These are phyloP conservation scores for Ellobius talpinus DNA, from an alignment of 2,113 vertebrate species.

Conservation along the genomic window DNA sequence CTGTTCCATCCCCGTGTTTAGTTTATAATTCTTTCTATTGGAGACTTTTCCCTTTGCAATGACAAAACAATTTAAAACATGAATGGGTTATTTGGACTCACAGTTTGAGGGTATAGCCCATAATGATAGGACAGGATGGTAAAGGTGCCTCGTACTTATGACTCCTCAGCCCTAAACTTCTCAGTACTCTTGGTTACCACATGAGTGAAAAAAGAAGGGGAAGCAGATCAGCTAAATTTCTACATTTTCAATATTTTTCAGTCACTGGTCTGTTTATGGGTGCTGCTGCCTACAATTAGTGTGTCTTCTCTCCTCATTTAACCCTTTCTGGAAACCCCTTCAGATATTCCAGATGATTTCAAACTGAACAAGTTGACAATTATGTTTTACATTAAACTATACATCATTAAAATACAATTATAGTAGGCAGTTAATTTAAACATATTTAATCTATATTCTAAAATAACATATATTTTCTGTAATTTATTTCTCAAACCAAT, in stretches of 20 bases:
- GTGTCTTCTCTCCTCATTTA: background rate
- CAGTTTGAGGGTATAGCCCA: background rate
- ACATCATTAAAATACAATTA: background rate
- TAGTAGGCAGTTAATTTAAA: background rate
- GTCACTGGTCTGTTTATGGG: background rate
- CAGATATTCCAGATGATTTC: background rate
- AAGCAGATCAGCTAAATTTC: background rate
- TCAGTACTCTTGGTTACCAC: background rate
- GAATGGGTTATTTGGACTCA: background rate
- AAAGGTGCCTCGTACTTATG: fast-evolving
- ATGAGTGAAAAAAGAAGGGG: background rate
- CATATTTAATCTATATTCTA: background rate
- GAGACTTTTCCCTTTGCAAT: background rate
- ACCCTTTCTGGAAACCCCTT: background rate
- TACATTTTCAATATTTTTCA: background rate
- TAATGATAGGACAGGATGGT: too few relatives aligned
- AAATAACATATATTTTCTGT: background rate
- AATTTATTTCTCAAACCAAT: too few relatives aligned
- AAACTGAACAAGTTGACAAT: background rate
- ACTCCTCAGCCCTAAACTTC: background rate
- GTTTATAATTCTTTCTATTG: background rate
- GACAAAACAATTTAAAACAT: background rate
- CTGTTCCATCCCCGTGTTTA: background rate
- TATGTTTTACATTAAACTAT: background rate
- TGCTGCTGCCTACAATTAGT: background rate